Conservation (phyloP, 2,797 vertebrate species). For the Rhodeus uyekii region DNA sequence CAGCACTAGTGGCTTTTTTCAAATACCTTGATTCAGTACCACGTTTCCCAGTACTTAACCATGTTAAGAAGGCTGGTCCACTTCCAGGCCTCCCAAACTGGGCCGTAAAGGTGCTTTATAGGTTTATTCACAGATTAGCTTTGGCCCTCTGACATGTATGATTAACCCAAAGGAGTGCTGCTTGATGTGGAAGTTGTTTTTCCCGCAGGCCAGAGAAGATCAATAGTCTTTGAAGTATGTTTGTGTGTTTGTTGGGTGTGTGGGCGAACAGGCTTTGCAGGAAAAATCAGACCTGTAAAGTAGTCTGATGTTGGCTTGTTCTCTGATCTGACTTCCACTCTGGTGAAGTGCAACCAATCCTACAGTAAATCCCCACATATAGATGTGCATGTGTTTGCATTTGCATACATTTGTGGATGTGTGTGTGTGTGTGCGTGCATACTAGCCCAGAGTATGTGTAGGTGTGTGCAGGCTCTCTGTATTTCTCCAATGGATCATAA, state of each 20-base stretch:
- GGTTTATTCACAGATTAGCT: slow-evolving; percentile 34
- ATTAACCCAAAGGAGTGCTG: slow-evolving; percentile 42
- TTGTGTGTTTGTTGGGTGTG: slow-evolving; percentile 26
- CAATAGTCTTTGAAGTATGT: slow-evolving; percentile 40
- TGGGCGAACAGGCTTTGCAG: slow-evolving; percentile 21
- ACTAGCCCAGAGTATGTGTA: slow-evolving; percentile 2
- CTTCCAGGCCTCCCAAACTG: neutral
- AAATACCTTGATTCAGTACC: neutral
- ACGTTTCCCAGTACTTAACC: neutral
- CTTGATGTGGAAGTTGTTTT: slow-evolving; percentile 46
- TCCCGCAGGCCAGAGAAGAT: slow-evolving; percentile 38
- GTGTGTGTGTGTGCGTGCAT: neutral
- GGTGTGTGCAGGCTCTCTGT: neutral
- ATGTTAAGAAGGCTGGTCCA: neutral
- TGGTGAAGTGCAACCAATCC: neutral
- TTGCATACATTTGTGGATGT: neutral
- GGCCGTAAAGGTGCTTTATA: slow-evolving; percentile 9
- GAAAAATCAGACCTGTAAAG: slow-evolving; percentile 37
- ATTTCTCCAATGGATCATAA: neutral
- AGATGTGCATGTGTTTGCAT: neutral
- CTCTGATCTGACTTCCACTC: slow-evolving; percentile 27
- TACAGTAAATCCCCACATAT: neutral
- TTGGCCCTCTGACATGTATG: slow-evolving; percentile 40
- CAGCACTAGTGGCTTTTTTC: neutral
- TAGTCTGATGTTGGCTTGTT: slow-evolving; percentile 31